Conservation (phyloP, 2,797 vertebrate genomes). For the Phyllotis vaccarum region DNA sequence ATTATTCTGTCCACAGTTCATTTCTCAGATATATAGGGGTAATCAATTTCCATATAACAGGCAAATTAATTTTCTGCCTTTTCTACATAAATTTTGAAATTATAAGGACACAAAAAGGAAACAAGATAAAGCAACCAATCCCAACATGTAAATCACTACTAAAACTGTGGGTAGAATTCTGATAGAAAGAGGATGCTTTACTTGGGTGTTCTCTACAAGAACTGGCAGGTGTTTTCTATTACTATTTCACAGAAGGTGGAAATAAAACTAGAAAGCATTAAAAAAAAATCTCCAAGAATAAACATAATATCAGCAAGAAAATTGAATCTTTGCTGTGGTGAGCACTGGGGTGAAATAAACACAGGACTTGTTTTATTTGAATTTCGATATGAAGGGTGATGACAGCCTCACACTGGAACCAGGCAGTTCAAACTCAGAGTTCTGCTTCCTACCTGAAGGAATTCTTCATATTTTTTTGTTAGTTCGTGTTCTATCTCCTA, state of each 20-base stretch:
- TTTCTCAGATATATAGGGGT: neutral
- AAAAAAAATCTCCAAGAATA: neutral
- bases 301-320: neutral
- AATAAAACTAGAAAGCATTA: neutral
- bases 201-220: neutral
- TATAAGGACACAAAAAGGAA: neutral
- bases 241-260: neutral
- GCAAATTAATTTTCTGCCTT: neutral
- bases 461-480: neutral
- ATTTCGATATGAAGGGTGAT: neutral
- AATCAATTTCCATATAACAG: neutral
- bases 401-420: neutral
- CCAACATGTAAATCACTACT: neutral
- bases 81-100: neutral
- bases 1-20: slow-evolving; percentile 4
- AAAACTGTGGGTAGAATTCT: neutral
- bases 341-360: neutral
- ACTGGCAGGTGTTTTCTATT: neutral
- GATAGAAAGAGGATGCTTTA: neutral
- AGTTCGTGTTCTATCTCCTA: neutral
- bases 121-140: neutral
- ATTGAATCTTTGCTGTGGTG: neutral
- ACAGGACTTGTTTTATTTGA: neutral
- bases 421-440: neutral
- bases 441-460: neutral